Conservation (phyloP, 2,888 invertebrate species). For the Pseudanteris insignis region DNA sequence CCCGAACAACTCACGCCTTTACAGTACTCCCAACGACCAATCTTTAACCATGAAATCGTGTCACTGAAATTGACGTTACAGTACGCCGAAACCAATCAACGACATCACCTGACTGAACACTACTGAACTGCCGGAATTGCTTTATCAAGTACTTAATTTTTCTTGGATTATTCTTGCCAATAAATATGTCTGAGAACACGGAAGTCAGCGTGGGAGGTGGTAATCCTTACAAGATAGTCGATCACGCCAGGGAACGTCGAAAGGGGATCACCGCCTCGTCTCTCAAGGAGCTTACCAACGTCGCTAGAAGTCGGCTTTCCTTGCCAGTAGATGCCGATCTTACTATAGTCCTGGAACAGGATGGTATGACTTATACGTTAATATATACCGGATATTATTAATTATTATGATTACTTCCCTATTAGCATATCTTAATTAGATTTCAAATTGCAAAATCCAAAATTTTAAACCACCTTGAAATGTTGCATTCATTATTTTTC, state of each 20-base stretch:
- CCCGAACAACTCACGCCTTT: too few species aligned
- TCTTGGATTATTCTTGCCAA: neutral
- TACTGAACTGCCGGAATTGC: too few species aligned
- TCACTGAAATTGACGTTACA: slow-evolving; percentile 12
- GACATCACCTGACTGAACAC: neutral
- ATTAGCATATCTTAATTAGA: too few species aligned
- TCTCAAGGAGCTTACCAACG: slow-evolving; percentile 79
- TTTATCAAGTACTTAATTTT: too few species aligned
- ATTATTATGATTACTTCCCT: too few species aligned
- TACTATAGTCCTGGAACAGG: slow-evolving; percentile 87
- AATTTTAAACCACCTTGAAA: too few species aligned
- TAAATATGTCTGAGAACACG: slow-evolving; percentile 37
- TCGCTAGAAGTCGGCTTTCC: slow-evolving; percentile 79
- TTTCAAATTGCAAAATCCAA: too few species aligned
- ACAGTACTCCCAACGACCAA: slow-evolving; percentile 16
- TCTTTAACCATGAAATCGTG: neutral
- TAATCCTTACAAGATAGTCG: slow-evolving; percentile 82
- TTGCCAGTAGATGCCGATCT: slow-evolving; percentile 72
- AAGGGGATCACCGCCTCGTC: slow-evolving; percentile 85
- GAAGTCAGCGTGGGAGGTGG: slow-evolving; percentile 59
- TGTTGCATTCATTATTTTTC: too few species aligned
- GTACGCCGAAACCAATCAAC: slow-evolving; percentile 3
- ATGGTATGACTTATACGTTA: too few species aligned
- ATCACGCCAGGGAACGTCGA: slow-evolving; percentile 80
- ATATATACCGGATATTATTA: too few species aligned